A percentile compares a stretch with the other conserved stretches of the same genome.
Conservation (phyloP, 92 coral and sea anemone genomes). For the Galaxea fascicularis region DNA sequence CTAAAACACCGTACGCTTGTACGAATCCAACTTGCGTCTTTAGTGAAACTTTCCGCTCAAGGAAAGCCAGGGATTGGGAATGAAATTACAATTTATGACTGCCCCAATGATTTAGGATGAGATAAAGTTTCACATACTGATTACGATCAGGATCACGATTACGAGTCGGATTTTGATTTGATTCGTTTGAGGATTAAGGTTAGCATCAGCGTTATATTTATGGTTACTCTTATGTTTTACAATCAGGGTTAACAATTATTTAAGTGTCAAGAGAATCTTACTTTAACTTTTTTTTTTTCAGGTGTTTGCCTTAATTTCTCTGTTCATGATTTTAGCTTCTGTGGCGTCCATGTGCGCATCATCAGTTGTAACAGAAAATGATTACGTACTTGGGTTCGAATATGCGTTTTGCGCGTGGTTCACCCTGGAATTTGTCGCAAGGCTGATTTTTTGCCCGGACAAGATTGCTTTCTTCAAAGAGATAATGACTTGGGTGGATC, state of each 20-base stretch:
- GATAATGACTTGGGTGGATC: slow-evolving; percentile 93
- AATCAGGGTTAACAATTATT: background rate
- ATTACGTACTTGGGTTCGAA: slow-evolving; percentile 49
- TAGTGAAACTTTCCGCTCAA: no score
- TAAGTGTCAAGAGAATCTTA: background rate
- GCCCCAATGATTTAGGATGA: no score
- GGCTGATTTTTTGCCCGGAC: slow-evolving; percentile 85
- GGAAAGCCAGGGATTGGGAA: no score
- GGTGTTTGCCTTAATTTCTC: slow-evolving; percentile 85
- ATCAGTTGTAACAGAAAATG: slow-evolving; percentile 61
- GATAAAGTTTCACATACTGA: no score
- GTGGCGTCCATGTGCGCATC: slow-evolving; percentile 86
- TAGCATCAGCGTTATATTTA: no score
- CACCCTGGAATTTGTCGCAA: slow-evolving; percentile 78
- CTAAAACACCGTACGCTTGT: no score
- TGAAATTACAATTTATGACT: no score
- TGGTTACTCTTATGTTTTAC: no score
- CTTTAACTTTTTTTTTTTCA: slow-evolving; percentile 26
- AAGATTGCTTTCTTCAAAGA: slow-evolving; percentile 76
- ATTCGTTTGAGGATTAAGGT: no score
- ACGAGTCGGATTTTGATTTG: no score
- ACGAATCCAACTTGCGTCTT: no score
- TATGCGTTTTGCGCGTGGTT: slow-evolving; percentile 89
- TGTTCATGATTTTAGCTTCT: slow-evolving; percentile 86
- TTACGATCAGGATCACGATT: no score